phyloP scores from a whole-genome alignment of 2,888 invertebrate genomes.

The Cheilosia soror region DNA sequence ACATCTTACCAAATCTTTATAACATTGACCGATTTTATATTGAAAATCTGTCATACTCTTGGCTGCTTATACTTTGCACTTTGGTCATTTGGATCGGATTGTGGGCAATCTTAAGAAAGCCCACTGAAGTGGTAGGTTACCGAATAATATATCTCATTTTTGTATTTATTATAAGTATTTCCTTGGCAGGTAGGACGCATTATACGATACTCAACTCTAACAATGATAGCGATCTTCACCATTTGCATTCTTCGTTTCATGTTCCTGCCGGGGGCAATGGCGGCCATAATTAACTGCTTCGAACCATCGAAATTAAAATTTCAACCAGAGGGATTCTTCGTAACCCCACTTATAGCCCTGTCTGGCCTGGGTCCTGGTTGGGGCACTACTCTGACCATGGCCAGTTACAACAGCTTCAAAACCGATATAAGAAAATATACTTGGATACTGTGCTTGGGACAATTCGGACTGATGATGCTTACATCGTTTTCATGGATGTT shows the following conservation, averaged over 20 bases:
- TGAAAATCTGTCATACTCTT: conserved; percentile 28
- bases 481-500: conserved; percentile 84
- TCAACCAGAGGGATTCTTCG: neutral
- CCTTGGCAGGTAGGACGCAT: conserved; percentile 79
- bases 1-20: neutral
- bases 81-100: conserved; percentile 47
- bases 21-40: neutral
- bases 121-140: conserved; percentile 22
- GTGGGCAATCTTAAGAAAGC: conserved; percentile 14
- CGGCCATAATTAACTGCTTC: neutral
- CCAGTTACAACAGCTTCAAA: conserved; percentile 85
- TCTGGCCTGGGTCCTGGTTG: conserved; percentile 59
- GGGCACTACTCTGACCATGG: conserved; percentile 62
- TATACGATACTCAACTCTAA: conserved; percentile 79
- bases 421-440: conserved; percentile 86
- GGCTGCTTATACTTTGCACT: conserved; percentile 66
- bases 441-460: conserved; percentile 79
- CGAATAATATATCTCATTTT: neutral
- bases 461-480: conserved; percentile 80
- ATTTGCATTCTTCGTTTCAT: conserved; percentile 73
- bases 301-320: neutral
- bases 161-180: neutral
- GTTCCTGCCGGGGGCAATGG: conserved; percentile 34
- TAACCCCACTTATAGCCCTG: conserved; percentile 16
- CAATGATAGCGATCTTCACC: conserved; percentile 77